phyloP scores from a whole-genome alignment of 1,140 invertebrate species.

The Atta colombica region DNA sequence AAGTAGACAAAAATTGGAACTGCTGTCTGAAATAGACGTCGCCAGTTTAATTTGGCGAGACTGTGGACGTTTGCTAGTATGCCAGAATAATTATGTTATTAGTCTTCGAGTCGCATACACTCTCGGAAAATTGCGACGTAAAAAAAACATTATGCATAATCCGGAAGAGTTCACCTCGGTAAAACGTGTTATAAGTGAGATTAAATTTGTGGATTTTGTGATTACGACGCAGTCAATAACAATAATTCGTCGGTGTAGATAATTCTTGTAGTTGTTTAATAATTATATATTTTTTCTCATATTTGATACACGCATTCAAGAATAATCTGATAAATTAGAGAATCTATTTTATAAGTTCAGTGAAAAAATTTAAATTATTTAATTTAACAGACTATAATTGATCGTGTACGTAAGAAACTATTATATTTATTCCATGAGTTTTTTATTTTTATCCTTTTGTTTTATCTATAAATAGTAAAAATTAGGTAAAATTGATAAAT shows the following conservation, averaged over 20 bases:
- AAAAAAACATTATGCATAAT: background rate
- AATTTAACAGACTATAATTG: no score
- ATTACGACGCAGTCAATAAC: background rate
- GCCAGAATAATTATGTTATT: constrained; percentile 64
- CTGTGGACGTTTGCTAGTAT: constrained; percentile 17
- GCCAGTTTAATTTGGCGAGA: constrained; percentile 51
- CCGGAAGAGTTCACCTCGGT: background rate
- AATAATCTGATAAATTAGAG: no score
- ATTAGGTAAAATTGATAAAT: no score
- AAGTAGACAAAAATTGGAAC: constrained; percentile 47
- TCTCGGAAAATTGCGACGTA: constrained; percentile 45
- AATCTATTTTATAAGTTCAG: no score
- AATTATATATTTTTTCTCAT: background rate
- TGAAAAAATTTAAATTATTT: no score
- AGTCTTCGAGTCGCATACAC: constrained; percentile 34
- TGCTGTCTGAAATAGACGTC: constrained; percentile 30
- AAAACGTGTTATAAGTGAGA: constrained; percentile 7
- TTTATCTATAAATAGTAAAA: no score
- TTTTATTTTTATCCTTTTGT: no score
- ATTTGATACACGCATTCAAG: no score
- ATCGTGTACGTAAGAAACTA: no score
- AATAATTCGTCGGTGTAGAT: background rate
- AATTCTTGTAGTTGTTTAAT: background rate
- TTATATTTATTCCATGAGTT: no score
- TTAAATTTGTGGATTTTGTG: constrained; percentile 1